Base-by-base conservation (phyloP, 2,888 invertebrate genomes). In the Anthrax anthrax region DNA sequence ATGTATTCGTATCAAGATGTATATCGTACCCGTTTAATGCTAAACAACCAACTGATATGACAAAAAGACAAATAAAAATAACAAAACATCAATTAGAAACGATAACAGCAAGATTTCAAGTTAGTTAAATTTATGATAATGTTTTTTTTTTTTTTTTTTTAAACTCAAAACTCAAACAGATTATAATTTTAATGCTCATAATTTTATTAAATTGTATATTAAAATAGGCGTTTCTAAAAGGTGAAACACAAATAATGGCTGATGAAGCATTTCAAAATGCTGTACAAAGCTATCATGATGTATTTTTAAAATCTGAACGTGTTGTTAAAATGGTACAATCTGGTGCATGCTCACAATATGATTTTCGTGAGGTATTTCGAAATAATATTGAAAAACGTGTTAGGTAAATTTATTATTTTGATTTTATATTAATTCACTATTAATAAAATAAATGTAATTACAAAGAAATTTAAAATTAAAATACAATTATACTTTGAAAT, bases 221-320 rank as follows among this genome's bases (percentile, higher is more conserved):
- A 6, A 23, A 23, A n/a, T 70, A 88, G 88, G 81, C 85, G 63
- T 97, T 92, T 70, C 75, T 98, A 50, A 95, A 91, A 72, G 97
- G 97, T 41, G 97, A 98, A 70, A 95, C 95, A n/a, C 91, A 91
- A 70, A 95, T 95, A 60, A 81, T 92, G 72, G 90, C 94, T 12
- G 95, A 95, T 65, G 95, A 95, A 70, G 98, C 98, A 46, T 98
- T 99, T 70, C 95, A 91, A 64, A 97, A 97, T 70, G 97, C 97
- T 36, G 91, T 98, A 46, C 94, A 96, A 69, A 92, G 89, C 60
- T 91, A 90, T 71, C 83, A 80, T 64, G 94, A 94, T 66, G 91
- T 96, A 51, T 98, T 98, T 72, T 76, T 99, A 39, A 92, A 92
- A 67, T 96, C 95, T 34, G 98, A 98, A 65, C 77, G 98, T 54